These are phyloP conservation scores for Liodrosophila aerea DNA, from an alignment of 2,888 invertebrate genomes.

Conservation along the genomic window DNA sequence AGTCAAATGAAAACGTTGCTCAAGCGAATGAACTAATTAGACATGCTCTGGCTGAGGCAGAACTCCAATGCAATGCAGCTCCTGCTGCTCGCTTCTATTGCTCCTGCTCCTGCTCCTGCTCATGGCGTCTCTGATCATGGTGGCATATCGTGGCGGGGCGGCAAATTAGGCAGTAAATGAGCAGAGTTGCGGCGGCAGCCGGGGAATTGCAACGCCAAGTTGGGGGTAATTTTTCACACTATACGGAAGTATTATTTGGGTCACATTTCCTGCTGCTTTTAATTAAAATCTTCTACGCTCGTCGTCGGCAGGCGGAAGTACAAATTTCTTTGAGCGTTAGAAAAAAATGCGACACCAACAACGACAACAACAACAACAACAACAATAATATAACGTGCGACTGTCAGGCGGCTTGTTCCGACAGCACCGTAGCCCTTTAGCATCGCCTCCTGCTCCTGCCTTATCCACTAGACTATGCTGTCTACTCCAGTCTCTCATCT, in stretches of 20 bases:
- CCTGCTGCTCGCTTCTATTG: background rate
- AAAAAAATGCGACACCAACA: constrained; percentile 46
- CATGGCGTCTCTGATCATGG: constrained; percentile 1
- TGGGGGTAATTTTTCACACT: constrained; percentile 68
- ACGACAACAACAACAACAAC: background rate
- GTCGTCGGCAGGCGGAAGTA: constrained; percentile 61
- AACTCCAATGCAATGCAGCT: constrained; percentile 10
- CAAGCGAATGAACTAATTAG: constrained; percentile 36
- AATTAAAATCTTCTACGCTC: constrained; percentile 69
- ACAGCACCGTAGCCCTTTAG: background rate
- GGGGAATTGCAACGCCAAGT: constrained; percentile 14
- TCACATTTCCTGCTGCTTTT: constrained; percentile 78
- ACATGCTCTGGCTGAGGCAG: background rate
- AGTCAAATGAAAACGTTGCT: constrained; percentile 28
- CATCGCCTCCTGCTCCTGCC: too few relatives aligned
- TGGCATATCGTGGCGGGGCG: constrained; percentile 24
- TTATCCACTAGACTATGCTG: background rate
- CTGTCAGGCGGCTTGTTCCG: constrained; percentile 16
- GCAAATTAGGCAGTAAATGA: constrained; percentile 58
- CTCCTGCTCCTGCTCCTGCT: background rate
- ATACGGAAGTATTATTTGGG: constrained; percentile 77
- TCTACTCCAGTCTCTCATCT: background rate
- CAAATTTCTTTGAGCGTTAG: constrained; percentile 68
- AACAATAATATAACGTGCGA: constrained; percentile 21
- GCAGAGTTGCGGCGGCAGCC: background rate